Evolutionary conservation across 2,113 vertebrate genomes (phyloP), one percentile per base, ranked within the genome.

Genomic region (Boleophthalmus pectinirostris): DNA sequence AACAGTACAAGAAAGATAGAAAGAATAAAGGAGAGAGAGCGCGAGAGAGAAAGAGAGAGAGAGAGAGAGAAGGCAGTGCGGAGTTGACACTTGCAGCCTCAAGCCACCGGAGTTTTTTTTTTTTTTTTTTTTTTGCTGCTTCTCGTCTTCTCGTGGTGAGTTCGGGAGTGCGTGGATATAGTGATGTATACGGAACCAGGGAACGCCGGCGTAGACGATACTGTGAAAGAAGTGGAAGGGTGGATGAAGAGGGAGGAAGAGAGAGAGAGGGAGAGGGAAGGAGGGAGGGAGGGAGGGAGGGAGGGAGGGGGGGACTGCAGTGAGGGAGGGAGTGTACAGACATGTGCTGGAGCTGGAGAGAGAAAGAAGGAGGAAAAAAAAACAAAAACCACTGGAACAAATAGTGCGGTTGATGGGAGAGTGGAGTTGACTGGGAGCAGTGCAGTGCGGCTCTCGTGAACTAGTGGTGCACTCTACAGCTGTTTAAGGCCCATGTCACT

Each of bases 11-110:
- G 61, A 43, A 38, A n/a, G 18, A 4, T 1, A 18, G 33, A 38
- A 9, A 5, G 56, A 24, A 24, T 24, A 24, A 57, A 63, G 33
- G 9, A 63, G 57, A 14, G 23, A 23, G 23, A 23, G 23, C 3
- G 57, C 3, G 13, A n/a, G 11, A 24, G 56, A 23, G 23, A 23
- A 12, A 15, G 57, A 14, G 13, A 29, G 23, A 11, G 60, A 64
- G 61, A 38, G 20, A n/a, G 18, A 33, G 18, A 12, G 11, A 33
- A 61, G 88, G 80, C 88, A 57, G 54, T 83, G 82, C 83, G 77
- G 60, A 60, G 85, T 83, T 92, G 90, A 90, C 90, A 91, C 24
- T 61, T 61, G 91, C 91, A 87, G 90, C 90, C 87, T 89, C 78
- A 83, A 90, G 89, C 90, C 86, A 85, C 89, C 80, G 85, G 85